A percentile compares a stretch with the other conserved stretches of the same genome.
Conservation (phyloP, 2,797 vertebrate genomes). For the Micropoecilia bifurca region DNA sequence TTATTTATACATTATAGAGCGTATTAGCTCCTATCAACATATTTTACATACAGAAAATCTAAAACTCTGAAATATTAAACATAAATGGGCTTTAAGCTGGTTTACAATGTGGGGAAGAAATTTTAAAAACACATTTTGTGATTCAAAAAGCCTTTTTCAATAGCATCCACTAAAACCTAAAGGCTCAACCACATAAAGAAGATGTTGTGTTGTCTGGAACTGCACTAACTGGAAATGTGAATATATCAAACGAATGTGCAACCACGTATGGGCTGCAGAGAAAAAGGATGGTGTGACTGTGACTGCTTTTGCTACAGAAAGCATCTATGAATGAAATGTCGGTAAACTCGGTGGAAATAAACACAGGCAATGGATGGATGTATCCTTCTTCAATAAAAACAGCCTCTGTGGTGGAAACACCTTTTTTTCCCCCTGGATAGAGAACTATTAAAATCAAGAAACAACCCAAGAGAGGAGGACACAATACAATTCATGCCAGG, state of each 20-base stretch:
- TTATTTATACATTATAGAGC: conserved; percentile 8
- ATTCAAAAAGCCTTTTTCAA: background rate
- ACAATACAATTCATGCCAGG: background rate
- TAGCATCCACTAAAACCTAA: background rate
- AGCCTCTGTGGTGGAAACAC: background rate
- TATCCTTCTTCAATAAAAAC: background rate
- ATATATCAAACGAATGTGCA: background rate
- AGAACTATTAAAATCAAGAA: background rate
- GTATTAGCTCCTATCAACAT: background rate
- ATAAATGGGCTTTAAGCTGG: background rate
- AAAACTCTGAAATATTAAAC: background rate
- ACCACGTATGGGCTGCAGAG: background rate
- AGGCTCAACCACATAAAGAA: background rate
- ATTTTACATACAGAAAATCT: background rate
- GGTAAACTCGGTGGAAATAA: background rate
- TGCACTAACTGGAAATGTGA: background rate
- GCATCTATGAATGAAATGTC: background rate
- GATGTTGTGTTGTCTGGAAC: background rate
- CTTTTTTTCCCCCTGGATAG: background rate
- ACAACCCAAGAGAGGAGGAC: background rate
- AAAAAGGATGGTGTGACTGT: background rate
- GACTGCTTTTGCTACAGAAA: background rate
- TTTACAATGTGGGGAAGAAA: background rate
- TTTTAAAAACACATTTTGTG: background rate
- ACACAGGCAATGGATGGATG: background rate